Conservation (phyloP, 2,113 vertebrate species). For the Ammodytes marinus region DNA sequence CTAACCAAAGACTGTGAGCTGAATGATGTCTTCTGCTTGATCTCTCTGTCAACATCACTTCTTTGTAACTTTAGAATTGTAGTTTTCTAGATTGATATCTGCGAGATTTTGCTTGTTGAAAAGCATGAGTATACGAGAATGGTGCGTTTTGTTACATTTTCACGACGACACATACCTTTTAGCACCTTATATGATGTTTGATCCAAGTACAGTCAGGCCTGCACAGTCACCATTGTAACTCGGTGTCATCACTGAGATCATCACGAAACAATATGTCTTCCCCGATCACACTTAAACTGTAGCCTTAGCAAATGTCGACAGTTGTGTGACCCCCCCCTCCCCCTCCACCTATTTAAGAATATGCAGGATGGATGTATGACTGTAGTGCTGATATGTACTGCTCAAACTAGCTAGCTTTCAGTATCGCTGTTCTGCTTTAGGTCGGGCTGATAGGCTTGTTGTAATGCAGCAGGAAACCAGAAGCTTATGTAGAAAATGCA, state of each 20-base stretch:
- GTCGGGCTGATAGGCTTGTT: not conserved
- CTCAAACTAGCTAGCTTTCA: not conserved
- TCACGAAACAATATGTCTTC: not conserved
- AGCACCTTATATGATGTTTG: constrained; percentile 60
- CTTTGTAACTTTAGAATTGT: constrained; percentile 22
- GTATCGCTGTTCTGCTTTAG: not conserved
- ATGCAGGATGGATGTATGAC: not conserved
- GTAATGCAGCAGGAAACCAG: not conserved
- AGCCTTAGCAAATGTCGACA: not conserved
- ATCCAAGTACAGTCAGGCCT: constrained; percentile 5
- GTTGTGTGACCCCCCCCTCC: not conserved
- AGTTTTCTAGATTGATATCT: constrained; percentile 43
- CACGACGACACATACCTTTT: constrained; percentile 10
- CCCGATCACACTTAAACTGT: not conserved
- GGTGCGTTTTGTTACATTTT: constrained; percentile 55
- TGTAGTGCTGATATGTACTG: not conserved
- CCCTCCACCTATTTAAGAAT: not conserved
- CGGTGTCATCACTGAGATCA: not conserved
- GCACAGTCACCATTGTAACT: not conserved
- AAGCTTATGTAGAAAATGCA: not conserved
- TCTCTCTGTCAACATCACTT: constrained; percentile 7
- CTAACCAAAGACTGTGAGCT: constrained; percentile 76
- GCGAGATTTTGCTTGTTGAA: constrained; percentile 20
- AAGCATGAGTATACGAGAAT: constrained; percentile 27
- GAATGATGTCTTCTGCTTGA: constrained; percentile 23